phyloP scores from a whole-genome alignment of 1,140 invertebrate genomes.

The Ericerus pela region DNA sequence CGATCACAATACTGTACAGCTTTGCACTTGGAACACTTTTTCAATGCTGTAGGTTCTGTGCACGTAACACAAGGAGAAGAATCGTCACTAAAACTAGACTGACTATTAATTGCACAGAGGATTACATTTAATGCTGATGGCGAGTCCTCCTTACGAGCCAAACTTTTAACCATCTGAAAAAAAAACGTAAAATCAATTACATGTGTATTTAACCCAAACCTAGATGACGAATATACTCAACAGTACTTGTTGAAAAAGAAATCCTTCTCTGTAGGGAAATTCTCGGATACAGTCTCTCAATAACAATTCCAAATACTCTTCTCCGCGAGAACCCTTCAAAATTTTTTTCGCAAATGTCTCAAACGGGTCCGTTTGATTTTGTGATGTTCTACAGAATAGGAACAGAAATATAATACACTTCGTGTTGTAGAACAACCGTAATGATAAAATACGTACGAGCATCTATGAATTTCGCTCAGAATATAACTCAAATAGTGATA shows the following conservation, averaged over 20 bases:
- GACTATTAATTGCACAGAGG: conserved; percentile 75
- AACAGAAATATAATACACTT: background rate
- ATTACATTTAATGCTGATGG: conserved; percentile 56
- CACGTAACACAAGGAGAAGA: conserved; percentile 68
- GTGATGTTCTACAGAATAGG: background rate
- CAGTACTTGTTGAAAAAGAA: conserved; percentile 56
- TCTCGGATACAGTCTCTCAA: conserved; percentile 68
- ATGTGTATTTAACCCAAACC: background rate
- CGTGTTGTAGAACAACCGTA: background rate
- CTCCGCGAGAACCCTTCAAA: conserved; percentile 31
- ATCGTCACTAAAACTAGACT: conserved; percentile 49
- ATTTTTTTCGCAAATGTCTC: conserved; percentile 54
- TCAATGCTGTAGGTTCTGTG: conserved; percentile 69
- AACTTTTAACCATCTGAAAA: conserved; percentile 49
- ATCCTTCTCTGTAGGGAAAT: conserved; percentile 74
- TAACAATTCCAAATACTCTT: conserved; percentile 66
- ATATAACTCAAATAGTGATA: conserved; percentile 72
- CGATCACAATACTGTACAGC: conserved; percentile 83
- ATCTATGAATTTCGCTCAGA: conserved; percentile 51
- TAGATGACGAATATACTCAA: conserved; percentile 3
- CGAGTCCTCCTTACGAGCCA: conserved; percentile 46
- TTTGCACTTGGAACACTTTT: conserved; percentile 93
- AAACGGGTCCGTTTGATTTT: conserved; percentile 41
- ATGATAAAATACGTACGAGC: conserved; percentile 33
- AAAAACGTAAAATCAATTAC: conserved; percentile 4